Conservation (phyloP, 2,113 vertebrate genomes). For the Sylvia atricapilla region DNA sequence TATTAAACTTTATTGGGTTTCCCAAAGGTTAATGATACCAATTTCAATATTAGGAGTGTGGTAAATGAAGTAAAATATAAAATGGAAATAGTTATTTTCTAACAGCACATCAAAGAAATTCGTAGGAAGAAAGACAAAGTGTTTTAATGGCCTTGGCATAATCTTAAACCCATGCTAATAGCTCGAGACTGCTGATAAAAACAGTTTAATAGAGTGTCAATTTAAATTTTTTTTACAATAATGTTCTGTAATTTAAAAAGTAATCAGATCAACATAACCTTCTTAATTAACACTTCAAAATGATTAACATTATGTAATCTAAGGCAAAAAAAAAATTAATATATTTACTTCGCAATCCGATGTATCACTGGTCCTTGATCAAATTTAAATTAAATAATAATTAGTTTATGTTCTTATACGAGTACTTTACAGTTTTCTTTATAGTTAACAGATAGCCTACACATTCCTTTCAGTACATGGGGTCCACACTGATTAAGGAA, state of each 20-base stretch:
- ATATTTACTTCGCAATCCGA: conserved; percentile 75
- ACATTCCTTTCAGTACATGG: conserved; percentile 55
- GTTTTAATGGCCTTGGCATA: conserved; percentile 74
- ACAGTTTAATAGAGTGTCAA: conserved; percentile 79
- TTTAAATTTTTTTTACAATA: conserved; percentile 80
- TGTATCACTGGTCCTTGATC: conserved; percentile 77
- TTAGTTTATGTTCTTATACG: conserved; percentile 73
- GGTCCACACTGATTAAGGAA: conserved; percentile 59
- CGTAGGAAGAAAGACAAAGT: conserved; percentile 68
- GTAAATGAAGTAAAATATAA: conserved; percentile 74
- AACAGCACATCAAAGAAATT: conserved; percentile 69
- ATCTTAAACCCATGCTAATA: conserved; percentile 75
- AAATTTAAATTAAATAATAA: conserved; percentile 81
- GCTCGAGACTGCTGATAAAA: conserved; percentile 73
- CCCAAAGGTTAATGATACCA: conserved; percentile 75
- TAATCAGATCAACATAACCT: conserved; percentile 83
- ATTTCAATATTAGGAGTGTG: conserved; percentile 75
- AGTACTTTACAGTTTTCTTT: conserved; percentile 71
- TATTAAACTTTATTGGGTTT: conserved; percentile 78
- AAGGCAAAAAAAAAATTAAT: conserved; percentile 77
- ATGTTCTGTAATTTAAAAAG: conserved; percentile 80
- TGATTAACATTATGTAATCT: conserved; percentile 80
- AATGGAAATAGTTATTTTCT: conserved; percentile 72
- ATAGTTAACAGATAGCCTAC: conserved; percentile 71
- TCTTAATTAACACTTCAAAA: conserved; percentile 84